Evolutionary conservation across 2,113 vertebrate genomes (phyloP), one percentile per base, ranked within the genome.

Genomic region (Entomyzon cyanotis): DNA sequence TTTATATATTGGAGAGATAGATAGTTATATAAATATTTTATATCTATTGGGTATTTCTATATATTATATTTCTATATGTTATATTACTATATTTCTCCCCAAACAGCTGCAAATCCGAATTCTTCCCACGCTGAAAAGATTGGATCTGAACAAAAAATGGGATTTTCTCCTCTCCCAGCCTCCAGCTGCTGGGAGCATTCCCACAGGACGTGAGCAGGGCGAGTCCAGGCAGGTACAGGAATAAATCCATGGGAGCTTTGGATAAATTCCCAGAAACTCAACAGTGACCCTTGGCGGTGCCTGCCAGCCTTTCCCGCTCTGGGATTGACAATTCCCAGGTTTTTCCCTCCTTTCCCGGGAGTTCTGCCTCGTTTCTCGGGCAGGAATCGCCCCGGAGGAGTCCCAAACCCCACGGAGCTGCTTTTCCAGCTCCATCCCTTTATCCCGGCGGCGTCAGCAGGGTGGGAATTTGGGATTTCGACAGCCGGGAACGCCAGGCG

Each of bases 141-240:
- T 16, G 3, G 10, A 10, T n/a, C 27, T 2, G 22, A 23, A 19
- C 37, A 19, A 9, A 12, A 22, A 9, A 8, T 0, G 2, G 31
- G 46, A 33, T 74, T 81, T 81, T 52, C 21, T 67, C 64, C 65
- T 82, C 42, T 9, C 64, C 49, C 20, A 62, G 24, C 24, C 39
- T 39, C 22, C 16, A 8, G n/a, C n/a, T 41, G 52, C 49, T 42
- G 33, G 24, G 44, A 7, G 10, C 2, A 4, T 10, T 31, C 67
- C 59, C 44, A 1, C 0, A 2, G 41, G 42, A 24, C 2, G 2
- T 0, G 7, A 60, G 14, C 30, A n/a, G 49, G 33, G 52, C 5
- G 15, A 35, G 6, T 2, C 8, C 2, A 24, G 30, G 50, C 31
- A 80, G 42, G 41, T 3, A 52, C 8, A 27, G 10, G 9, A 24